Percentiles rank a stretch among this genome's conserved stretches.
These are phyloP conservation scores for Plecturocebus donacophilus DNA, from an alignment of 2,113 vertebrate species.

Conservation along the genomic window DNA sequence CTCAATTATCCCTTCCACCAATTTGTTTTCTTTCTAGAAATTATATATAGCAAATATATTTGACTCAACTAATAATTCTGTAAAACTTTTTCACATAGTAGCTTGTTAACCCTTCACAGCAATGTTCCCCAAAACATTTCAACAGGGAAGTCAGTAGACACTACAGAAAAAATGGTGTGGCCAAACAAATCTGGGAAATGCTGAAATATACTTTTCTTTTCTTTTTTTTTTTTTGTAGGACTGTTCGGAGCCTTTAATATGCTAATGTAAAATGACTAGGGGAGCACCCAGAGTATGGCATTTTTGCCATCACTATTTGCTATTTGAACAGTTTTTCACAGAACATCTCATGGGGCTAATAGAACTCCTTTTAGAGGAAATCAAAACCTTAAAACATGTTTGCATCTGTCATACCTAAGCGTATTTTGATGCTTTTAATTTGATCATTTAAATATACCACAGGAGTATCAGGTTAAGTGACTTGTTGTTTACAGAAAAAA, in stretches of 20 bases:
- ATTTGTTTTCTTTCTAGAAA: conserved; percentile 25
- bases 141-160: not conserved
- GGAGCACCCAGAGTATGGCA: not conserved
- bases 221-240: not conserved
- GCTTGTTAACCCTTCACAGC: not conserved
- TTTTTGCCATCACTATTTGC: not conserved
- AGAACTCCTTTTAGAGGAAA: conserved; percentile 17
- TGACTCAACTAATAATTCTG: not conserved
- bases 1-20: not conserved
- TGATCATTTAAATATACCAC: conserved; percentile 2
- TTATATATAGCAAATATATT: conserved; percentile 2
- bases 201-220: not conserved
- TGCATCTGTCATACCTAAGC: not conserved
- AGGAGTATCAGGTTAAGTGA: not conserved
- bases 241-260: conserved; percentile 23
- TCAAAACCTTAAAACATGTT: conserved; percentile 21
- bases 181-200: conserved; percentile 22
- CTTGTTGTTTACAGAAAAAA: conserved; percentile 16
- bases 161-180: not conserved
- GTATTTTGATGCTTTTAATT: not conserved
- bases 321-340: not conserved
- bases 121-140: not conserved
- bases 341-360: not conserved
- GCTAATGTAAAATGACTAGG: not conserved
- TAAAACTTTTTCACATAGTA: conserved; percentile 28